Evolutionary conservation across 2,888 invertebrate genomes (phyloP), one percentile per base, ranked within the genome.

Genomic region (Mythimna albipuncta): DNA sequence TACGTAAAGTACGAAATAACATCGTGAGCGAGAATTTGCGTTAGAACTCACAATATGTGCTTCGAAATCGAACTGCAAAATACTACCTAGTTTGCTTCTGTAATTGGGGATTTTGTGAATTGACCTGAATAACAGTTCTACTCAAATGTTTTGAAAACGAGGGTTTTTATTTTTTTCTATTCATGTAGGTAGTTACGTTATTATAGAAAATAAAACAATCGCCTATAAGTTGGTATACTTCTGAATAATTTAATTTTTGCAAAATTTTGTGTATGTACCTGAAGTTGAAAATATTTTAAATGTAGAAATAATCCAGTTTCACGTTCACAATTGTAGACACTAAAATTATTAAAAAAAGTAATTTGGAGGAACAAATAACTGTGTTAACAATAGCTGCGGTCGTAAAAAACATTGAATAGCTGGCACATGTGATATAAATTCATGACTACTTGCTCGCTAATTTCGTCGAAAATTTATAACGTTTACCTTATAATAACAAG

Each of bases 381-480:
- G 32, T 57, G 58, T 65, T 64, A 67, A 75, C 58, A 68, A 75
- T 57, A 69, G 26, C 55, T 13, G 35, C 38, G 62, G 52, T 65
- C 76, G 75, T 80, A 83, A 69, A 80, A 79, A 61, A 62, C 62
- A 75, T 83, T 76, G 54, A 69, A 81, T 57, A 64, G 72, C 47
- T 69, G 63, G 81, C 84, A 84, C 52, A 77, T 72, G 72, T 68
- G 68, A 72, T 81, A 72, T 83, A 68, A 74, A 82, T 82, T 77
- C 78, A 79, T 82, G 69, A 77, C 65, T 61, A 75, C 64, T 75
- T 76, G 67, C 73, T 74, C 57, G 65, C 77, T 85, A 83, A 85
- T 85, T 85, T 74, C 26, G 75, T 19, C 44, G 58, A 66, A 68
- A 85, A 85, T 78, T 73, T 85, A 84, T 85, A 73, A 78, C 79